These are phyloP conservation scores for Andrena cerasifolii DNA, from an alignment of 1,140 invertebrate genomes.

Conservation along the genomic window DNA sequence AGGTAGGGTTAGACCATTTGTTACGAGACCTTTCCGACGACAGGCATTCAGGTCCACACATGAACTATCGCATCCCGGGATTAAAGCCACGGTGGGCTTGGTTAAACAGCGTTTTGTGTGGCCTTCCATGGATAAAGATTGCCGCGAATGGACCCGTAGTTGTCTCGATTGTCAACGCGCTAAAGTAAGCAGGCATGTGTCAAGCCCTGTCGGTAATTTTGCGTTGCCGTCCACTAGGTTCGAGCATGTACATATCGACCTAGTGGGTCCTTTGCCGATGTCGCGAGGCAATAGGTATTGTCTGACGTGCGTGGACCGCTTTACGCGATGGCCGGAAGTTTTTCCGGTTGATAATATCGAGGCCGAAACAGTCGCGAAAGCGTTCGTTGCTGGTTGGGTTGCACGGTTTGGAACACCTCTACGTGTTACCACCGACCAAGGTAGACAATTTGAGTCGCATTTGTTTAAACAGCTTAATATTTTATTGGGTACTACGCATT, in stretches of 20 bases:
- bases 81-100: slow-evolving; percentile 9
- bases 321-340: slow-evolving; percentile 71
- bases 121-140: slow-evolving; percentile 31
- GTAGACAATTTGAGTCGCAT: slow-evolving; percentile 22
- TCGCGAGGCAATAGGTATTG: slow-evolving; percentile 45
- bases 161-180: slow-evolving; percentile 23
- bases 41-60: slow-evolving; percentile 6
- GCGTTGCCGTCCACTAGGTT: neutral
- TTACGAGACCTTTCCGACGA: slow-evolving; percentile 15
- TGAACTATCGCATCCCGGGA: slow-evolving; percentile 4
- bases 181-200: slow-evolving; percentile 17
- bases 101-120: slow-evolving; percentile 30
- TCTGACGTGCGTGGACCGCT: slow-evolving; percentile 68
- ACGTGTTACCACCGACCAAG: slow-evolving; percentile 28
- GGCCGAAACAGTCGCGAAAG: slow-evolving; percentile 71
- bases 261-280: neutral
- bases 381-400: slow-evolving; percentile 66
- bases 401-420: slow-evolving; percentile 8
- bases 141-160: slow-evolving; percentile 11
- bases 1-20: neutral
- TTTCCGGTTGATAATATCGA: slow-evolving; percentile 63
- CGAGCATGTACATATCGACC: neutral
- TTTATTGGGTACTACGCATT: neutral
- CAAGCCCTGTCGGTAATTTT: slow-evolving; percentile 7
- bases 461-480: slow-evolving; percentile 1